These are phyloP conservation scores for Aurelia aurita DNA, from an alignment of 30 jellyfish, hydroid and myxozoan genomes.

Conservation along the genomic window DNA sequence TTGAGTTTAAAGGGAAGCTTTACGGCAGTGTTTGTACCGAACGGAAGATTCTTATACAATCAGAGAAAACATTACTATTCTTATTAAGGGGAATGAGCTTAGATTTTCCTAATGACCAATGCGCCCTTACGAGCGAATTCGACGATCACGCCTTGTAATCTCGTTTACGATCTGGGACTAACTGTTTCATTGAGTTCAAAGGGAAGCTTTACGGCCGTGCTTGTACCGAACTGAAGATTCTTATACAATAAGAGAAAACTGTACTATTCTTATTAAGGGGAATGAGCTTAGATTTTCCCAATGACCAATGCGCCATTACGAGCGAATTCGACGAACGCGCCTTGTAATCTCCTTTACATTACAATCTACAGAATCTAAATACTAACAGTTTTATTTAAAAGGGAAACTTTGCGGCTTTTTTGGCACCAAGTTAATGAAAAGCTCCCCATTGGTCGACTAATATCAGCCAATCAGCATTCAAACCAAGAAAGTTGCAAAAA, in stretches of 20 bases:
- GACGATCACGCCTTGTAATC: conserved; percentile 22
- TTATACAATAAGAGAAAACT: neutral
- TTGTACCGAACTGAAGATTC: neutral
- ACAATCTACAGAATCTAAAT: neutral
- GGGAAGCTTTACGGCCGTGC: conserved; percentile 6
- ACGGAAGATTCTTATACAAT: too few species aligned
- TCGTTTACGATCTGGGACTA: conserved; percentile 25
- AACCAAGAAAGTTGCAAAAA: too few species aligned
- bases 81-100: too few species aligned
- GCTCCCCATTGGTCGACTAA: too few species aligned
- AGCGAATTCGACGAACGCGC: neutral
- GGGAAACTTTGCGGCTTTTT: conserved; percentile 10
- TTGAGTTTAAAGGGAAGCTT: conserved; percentile 48
- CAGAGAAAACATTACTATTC: neutral
- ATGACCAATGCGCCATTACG: too few species aligned
- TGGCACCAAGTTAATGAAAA: neutral
- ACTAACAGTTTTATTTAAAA: conserved; percentile 56
- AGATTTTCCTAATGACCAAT: too few species aligned
- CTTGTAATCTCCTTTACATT: conserved; percentile 43
- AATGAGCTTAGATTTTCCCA: too few species aligned
- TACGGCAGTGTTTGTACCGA: neutral
- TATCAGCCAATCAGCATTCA: too few species aligned
- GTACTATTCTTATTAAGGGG: neutral
- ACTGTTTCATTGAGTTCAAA: conserved; percentile 62
- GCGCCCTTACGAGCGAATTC: neutral